Percentiles rank a stretch among this genome's conserved stretches.
Evolutionary conservation across 1,140 invertebrate genomes (phyloP).

Genomic region (Phocides pigmalion): DNA sequence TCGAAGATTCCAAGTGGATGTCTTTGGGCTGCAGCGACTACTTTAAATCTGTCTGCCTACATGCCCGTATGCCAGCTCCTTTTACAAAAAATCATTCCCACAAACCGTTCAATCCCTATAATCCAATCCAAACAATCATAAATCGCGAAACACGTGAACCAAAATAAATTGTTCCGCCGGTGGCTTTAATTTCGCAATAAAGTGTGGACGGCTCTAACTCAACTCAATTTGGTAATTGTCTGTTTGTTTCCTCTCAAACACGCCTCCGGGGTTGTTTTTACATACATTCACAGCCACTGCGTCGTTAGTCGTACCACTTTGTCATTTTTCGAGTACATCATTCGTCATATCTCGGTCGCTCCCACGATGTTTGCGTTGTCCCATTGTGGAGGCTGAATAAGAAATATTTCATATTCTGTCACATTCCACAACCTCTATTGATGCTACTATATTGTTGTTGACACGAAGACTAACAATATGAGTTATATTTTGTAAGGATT

Average conservation of each 20-base stretch:
- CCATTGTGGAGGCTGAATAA: conserved; percentile 24
- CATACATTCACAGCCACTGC: conserved; percentile 4
- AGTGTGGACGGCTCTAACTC: conserved; percentile 22
- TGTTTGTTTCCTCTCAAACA: conserved; percentile 23
- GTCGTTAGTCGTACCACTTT: conserved; percentile 21
- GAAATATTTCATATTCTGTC: conserved; percentile 31
- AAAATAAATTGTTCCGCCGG: conserved; percentile 6
- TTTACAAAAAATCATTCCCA: too few relatives aligned
- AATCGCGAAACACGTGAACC: conserved; percentile 6
- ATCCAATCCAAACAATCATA: background rate
- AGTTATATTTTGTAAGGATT: conserved; percentile 12
- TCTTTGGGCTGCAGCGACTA: too few relatives aligned
- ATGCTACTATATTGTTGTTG: conserved; percentile 15
- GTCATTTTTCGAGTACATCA: conserved; percentile 31
- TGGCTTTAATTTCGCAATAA: conserved; percentile 17
- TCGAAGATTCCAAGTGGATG: too few relatives aligned
- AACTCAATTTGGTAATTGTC: conserved; percentile 31
- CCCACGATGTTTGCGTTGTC: conserved; percentile 16
- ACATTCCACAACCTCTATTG: conserved; percentile 21
- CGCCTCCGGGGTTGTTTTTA: conserved; percentile 22
- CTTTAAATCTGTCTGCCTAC: too few relatives aligned
- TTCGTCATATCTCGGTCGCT: conserved; percentile 25
- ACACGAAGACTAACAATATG: conserved; percentile 15
- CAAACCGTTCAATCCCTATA: background rate
- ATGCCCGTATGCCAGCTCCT: too few relatives aligned